Evolutionary conservation across 1,140 invertebrate genomes (phyloP), one percentile per base, ranked within the genome.

Genomic region (Tetragnatha versicolor): DNA sequence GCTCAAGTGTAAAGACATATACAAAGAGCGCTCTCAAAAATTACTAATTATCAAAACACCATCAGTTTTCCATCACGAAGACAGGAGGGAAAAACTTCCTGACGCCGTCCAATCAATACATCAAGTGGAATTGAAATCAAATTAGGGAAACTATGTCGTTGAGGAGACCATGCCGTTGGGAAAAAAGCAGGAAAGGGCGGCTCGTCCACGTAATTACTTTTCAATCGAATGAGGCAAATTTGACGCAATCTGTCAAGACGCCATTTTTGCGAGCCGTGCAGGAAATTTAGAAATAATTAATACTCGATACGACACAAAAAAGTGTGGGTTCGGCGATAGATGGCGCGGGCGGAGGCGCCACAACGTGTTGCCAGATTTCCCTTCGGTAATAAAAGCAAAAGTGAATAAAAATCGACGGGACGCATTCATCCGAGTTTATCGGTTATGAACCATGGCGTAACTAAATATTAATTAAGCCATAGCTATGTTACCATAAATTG

Each of bases 231-330:
- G 47, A 55, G 49, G 61, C 60, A 65, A 77, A 65, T 72, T 77
- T 77, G 73, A 77, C 73, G 73, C 73, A 77, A 66, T 77, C 73
- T 77, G 73, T 77, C 73, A 77, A 65, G 73, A 65, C 45, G 61
- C 61, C 39, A 77, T 77, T 77, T 77, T 77, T 77, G 60, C 20
- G 42, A 27, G 27, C 31, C 39, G 42, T 35, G 61, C n/a, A 77
- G 73, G 73, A 77, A 77, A 77, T 77, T 77, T 66, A 77, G 73
- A 77, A 77, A 77, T 77, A 77, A 77, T 77, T 77, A 77, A 77
- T 77, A 53, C 73, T 66, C 60, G 33, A 77, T 70, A 53, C 27
- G 20, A 47, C 12, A 47, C n/a, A n/a, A n/a, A n/a, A n/a, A n/a
- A n/a, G n/a, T n/a, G n/a, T n/a, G n/a, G 31, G 17, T n/a, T n/a